A percentile compares a stretch with the other conserved stretches of the same genome.
These are phyloP conservation scores for Calameuta pallipes DNA, from an alignment of 2,888 invertebrate species.

Conservation along the genomic window DNA sequence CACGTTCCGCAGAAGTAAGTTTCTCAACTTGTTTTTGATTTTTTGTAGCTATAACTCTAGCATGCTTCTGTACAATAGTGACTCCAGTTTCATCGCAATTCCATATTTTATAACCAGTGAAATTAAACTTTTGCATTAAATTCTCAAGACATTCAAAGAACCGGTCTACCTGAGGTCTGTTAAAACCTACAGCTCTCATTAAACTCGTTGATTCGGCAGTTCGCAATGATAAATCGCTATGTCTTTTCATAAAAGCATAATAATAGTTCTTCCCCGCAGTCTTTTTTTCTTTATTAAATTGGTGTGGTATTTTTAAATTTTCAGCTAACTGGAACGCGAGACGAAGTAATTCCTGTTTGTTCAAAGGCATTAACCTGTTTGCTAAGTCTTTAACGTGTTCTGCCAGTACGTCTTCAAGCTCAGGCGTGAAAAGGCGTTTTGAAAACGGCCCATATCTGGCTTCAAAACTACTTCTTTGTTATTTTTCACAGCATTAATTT, in stretches of 20 bases:
- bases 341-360: constrained; percentile 23
- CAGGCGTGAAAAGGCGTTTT: constrained; percentile 6
- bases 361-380: constrained; percentile 19
- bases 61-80: constrained; percentile 24
- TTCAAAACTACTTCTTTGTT: constrained; percentile 7
- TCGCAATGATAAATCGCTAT: constrained; percentile 24
- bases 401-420: constrained; percentile 4
- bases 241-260: constrained; percentile 26
- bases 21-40: constrained; percentile 34
- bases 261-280: constrained; percentile 34
- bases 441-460: constrained; percentile 9
- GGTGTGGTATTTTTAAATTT: constrained; percentile 24
- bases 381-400: constrained; percentile 18
- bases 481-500: constrained; percentile 1
- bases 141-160: constrained; percentile 24
- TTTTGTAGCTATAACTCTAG: constrained; percentile 28
- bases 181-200: constrained; percentile 24
- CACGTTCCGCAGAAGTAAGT: constrained; percentile 34
- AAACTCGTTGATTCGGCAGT: constrained; percentile 23
- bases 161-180: constrained; percentile 25
- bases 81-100: constrained; percentile 35
- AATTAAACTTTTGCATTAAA: constrained; percentile 21
- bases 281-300: constrained; percentile 28
- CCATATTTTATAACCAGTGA: constrained; percentile 25
- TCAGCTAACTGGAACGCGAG: constrained; percentile 31